Evolutionary conservation across 2,113 vertebrate species (phyloP).

Genomic region (Bagarius yarrelli): DNA sequence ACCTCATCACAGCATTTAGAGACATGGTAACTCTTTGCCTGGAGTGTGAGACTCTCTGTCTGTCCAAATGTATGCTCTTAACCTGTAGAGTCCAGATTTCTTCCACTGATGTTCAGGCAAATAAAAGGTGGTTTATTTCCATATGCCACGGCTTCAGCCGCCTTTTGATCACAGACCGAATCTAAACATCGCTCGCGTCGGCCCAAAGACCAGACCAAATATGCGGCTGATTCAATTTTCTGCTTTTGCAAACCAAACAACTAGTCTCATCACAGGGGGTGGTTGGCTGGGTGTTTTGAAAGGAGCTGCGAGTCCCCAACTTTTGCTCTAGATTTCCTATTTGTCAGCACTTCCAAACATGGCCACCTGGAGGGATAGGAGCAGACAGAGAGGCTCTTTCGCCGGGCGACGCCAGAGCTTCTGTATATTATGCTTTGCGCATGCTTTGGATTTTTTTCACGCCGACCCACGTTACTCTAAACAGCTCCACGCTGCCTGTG

Average conservation of each 20-base stretch:
- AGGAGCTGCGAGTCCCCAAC: conserved; percentile 43
- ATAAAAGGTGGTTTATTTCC: conserved; percentile 31
- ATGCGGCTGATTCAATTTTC: conserved; percentile 29
- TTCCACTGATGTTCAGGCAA: conserved; percentile 31
- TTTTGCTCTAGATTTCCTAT: conserved; percentile 60
- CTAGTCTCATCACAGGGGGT: conserved; percentile 38
- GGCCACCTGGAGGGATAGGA: conserved; percentile 67
- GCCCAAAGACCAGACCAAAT: conserved; percentile 39
- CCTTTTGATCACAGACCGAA: conserved; percentile 37
- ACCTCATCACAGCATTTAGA: conserved; percentile 3
- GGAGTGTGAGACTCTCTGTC: background rate
- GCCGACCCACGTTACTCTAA: conserved; percentile 71
- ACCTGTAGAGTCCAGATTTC: conserved; percentile 22
- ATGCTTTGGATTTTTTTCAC: conserved; percentile 72
- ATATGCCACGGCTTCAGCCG: conserved; percentile 12
- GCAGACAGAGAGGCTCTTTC: conserved; percentile 67
- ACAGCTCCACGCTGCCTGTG: conserved; percentile 61
- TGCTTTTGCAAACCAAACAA: conserved; percentile 39
- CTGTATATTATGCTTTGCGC: conserved; percentile 74
- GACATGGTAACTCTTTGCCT: background rate
- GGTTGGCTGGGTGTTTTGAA: conserved; percentile 43
- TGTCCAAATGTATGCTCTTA: conserved; percentile 13
- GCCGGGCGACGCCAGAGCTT: conserved; percentile 65
- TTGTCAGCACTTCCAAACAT: conserved; percentile 79
- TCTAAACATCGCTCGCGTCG: conserved; percentile 23